A percentile compares a stretch with the other conserved stretches of the same genome.
Conservation (phyloP, 2,113 vertebrate species). For the Myotis lucifugus region DNA sequence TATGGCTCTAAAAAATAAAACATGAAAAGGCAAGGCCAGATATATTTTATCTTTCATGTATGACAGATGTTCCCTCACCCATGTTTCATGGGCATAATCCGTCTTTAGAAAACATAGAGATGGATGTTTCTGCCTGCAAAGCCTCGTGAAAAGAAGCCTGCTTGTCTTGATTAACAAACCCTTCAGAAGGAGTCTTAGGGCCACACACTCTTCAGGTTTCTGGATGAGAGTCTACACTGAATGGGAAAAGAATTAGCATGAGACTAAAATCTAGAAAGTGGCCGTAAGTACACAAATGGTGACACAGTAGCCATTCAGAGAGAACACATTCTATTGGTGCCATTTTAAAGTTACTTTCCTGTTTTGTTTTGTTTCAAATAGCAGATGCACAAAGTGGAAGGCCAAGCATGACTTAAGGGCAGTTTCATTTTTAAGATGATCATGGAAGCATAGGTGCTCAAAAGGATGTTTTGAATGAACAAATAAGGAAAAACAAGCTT, state of each 20-base stretch:
- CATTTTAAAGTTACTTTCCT: slow-evolving; percentile 7
- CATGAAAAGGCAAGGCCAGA: slow-evolving; percentile 69
- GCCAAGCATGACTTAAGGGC: not conserved
- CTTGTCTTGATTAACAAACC: slow-evolving; percentile 74
- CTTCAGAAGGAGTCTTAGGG: slow-evolving; percentile 61
- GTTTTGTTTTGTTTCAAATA: not conserved
- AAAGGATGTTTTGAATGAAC: not conserved
- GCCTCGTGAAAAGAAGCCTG: slow-evolving; percentile 4
- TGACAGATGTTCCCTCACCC: slow-evolving; percentile 60
- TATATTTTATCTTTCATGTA: slow-evolving; percentile 77
- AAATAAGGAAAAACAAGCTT: not conserved
- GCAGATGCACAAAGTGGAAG: not conserved
- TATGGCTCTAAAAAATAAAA: slow-evolving; percentile 73
- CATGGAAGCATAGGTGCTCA: not conserved
- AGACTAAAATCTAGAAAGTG: slow-evolving; percentile 7
- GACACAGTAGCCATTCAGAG: not conserved
- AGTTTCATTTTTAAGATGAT: slow-evolving; percentile 31
- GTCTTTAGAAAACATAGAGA: slow-evolving; percentile 59
- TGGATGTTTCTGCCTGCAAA: slow-evolving; percentile 53
- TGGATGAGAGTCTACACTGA: slow-evolving; percentile 37
- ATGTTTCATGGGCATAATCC: slow-evolving; percentile 57
- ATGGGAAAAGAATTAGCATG: slow-evolving; percentile 49
- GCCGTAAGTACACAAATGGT: not conserved
- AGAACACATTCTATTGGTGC: not conserved
- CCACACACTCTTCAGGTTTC: slow-evolving; percentile 65